A percentile compares a stretch with the other conserved stretches of the same genome.
Evolutionary conservation across 2,113 vertebrate genomes (phyloP).

Genomic region (Penelope pileata): DNA sequence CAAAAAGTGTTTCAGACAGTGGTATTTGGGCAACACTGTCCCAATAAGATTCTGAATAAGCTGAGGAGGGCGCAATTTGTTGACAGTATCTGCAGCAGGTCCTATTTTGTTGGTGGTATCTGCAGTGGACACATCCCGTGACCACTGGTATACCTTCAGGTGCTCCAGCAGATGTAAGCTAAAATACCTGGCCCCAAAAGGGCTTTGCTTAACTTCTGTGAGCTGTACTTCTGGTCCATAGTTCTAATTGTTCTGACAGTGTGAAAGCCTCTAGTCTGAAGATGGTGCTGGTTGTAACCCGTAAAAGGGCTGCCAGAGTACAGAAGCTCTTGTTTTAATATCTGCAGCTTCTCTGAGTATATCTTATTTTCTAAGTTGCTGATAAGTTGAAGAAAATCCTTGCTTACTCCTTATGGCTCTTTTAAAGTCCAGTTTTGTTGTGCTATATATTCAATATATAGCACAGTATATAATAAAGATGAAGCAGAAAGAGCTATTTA

Average conservation of each 20-base stretch:
- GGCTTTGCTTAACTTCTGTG: background rate
- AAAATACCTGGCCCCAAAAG: background rate
- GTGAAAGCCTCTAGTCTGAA: background rate
- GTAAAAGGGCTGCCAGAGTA: background rate
- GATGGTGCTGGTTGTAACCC: background rate
- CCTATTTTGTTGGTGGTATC: background rate
- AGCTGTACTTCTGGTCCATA: background rate
- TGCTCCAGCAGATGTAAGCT: background rate
- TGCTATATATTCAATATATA: background rate
- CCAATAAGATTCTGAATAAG: background rate
- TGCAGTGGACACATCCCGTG: rapidly evolving
- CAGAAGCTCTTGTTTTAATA: background rate
- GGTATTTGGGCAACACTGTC: background rate
- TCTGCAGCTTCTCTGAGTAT: background rate
- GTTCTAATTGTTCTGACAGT: background rate
- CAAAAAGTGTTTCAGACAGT: background rate
- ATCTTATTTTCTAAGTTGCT: background rate
- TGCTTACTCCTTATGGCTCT: background rate
- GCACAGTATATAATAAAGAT: background rate
- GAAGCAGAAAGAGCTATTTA: background rate
- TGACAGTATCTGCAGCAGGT: background rate
- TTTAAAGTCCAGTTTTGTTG: background rate
- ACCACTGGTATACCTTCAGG: rapidly evolving
- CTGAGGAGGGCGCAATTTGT: background rate
- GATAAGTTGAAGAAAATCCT: background rate